Evolutionary conservation across 2,888 invertebrate species (phyloP), one percentile per base, ranked within the genome.

Genomic region (Tiliacea citrago): DNA sequence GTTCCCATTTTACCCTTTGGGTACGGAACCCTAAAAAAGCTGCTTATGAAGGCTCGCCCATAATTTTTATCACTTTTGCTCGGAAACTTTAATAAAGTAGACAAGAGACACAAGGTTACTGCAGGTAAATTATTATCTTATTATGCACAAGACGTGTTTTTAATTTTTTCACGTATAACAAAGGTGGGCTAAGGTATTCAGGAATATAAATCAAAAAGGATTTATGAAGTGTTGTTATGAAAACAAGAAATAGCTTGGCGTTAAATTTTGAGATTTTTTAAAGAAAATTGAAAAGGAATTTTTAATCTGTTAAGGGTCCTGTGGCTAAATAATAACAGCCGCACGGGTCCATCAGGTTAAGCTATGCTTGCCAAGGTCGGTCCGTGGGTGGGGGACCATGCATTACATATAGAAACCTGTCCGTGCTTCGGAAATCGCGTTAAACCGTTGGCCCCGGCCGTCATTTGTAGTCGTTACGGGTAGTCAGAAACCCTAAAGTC

Each of bases 61-160:
- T 93, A 91, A 94, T 95, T 95, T 95, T 95, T 95, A 95, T 95
- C 94, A 94, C 94, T 95, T 75, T 95, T 91, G 90, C 92, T 89
- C 89, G 91, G 90, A 93, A 90, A 94, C 93, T 94, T 94, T 95
- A 95, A 95, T 95, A 95, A 95, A 94, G 93, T 47, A 60, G 76
- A 66, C 72, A 90, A 91, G 88, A 88, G 92, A 92, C 92, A 92
- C 88, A 85, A 83, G 83, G 85, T 77, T 87, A 84, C 85, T 90
- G 80, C 90, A 91, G 90, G 91, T 93, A 91, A 94, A 90, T 92
- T 94, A 94, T 94, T 93, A 92, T 88, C 91, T 93, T 94, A 94
- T 94, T 94, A 93, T 94, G 92, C 92, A 91, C 90, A 87, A 89
- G 90, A 86, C 87, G 82, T 91, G 84, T 91, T 93, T 93, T 94